Evolutionary conservation across 2,113 vertebrate species (phyloP).

Genomic region (Globicephala melas): DNA sequence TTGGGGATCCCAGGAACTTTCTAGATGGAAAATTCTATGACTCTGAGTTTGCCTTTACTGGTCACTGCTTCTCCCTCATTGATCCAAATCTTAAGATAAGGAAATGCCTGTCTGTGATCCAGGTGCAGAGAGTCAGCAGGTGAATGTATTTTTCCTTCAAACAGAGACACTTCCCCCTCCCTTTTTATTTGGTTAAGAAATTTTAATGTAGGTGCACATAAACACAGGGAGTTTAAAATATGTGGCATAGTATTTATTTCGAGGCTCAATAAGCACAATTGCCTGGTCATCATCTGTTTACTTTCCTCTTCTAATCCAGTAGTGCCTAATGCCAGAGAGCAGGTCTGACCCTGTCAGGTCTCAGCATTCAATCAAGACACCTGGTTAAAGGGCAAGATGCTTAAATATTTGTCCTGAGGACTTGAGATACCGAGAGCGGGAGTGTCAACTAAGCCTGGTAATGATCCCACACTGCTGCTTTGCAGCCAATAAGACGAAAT

Average conservation of each 20-base stretch:
- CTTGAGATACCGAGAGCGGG: background rate
- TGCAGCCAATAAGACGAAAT: constrained; percentile 22
- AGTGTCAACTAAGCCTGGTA: background rate
- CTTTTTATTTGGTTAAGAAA: constrained; percentile 43
- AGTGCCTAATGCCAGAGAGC: background rate
- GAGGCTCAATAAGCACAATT: background rate
- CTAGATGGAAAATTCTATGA: background rate
- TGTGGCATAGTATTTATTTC: constrained; percentile 7
- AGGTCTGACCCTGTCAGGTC: background rate
- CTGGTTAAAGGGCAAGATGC: constrained; percentile 41
- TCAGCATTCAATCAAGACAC: constrained; percentile 40
- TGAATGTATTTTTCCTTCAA: background rate
- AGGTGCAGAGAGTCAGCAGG: background rate
- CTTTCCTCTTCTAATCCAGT: background rate
- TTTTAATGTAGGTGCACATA: background rate
- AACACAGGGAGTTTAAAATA: background rate
- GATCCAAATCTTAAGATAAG: background rate
- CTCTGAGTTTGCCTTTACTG: background rate
- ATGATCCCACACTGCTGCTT: constrained; percentile 21
- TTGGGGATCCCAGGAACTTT: background rate
- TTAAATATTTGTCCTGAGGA: constrained; percentile 46
- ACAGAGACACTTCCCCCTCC: background rate
- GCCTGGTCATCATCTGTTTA: constrained; percentile 23
- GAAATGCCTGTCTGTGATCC: background rate
- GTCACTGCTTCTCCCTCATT: background rate